Evolutionary conservation across 2,113 vertebrate genomes (phyloP).

Genomic region (Glareola pratincola): DNA sequence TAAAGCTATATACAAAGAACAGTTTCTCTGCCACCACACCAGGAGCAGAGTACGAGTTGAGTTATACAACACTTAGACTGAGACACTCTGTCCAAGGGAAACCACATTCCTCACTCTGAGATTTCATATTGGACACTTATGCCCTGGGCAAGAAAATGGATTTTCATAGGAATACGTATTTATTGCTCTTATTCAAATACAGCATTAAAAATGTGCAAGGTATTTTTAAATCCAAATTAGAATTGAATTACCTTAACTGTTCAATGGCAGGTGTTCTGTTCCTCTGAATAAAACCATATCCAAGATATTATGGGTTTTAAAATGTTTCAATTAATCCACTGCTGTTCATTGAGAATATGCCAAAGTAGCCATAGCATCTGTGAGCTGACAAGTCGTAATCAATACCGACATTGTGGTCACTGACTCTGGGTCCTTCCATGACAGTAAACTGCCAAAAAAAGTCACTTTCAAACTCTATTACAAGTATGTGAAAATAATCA

Average conservation of each 20-base stretch:
- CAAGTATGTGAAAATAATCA: background rate
- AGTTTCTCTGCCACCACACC: constrained; percentile 53
- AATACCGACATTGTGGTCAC: fast-evolving
- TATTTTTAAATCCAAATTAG: constrained; percentile 33
- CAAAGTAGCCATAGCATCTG: background rate
- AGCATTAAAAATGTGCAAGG: background rate
- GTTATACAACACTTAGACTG: constrained; percentile 62
- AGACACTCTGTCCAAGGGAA: constrained; percentile 31
- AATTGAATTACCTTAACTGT: background rate
- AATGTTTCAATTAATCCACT: background rate
- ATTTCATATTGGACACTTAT: constrained; percentile 1
- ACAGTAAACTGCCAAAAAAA: background rate
- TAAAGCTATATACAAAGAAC: constrained; percentile 54
- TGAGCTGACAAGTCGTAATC: background rate
- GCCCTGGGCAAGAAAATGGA: background rate
- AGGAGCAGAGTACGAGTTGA: constrained; percentile 48
- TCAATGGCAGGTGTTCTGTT: background rate
- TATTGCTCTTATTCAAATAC: background rate
- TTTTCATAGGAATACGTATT: constrained; percentile 9
- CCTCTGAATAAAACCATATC: background rate
- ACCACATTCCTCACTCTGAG: constrained; percentile 22
- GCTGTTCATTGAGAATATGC: background rate
- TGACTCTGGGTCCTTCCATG: background rate
- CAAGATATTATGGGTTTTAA: background rate
- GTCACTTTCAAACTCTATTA: constrained; percentile 20